Evolutionary conservation across 2,797 vertebrate species (phyloP).

Genomic region (Pseudomugil gertrudae): DNA sequence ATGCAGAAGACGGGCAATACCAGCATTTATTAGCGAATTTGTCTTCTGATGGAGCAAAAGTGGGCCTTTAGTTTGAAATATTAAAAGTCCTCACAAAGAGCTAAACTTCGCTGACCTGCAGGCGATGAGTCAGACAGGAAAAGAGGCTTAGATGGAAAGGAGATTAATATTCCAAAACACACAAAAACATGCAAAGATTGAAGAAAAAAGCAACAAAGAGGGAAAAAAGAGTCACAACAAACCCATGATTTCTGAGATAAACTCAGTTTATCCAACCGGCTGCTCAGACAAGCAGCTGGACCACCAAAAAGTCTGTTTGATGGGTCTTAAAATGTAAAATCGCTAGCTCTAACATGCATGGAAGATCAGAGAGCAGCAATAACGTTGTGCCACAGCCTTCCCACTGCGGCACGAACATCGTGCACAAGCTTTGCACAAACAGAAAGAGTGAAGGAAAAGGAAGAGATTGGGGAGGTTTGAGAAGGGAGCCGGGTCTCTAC

Average conservation of each 20-base stretch:
- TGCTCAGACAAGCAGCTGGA: slow-evolving; percentile 1
- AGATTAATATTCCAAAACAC: slow-evolving; percentile 16
- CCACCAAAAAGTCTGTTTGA: slow-evolving; percentile 8
- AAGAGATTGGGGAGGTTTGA: slow-evolving; percentile 60
- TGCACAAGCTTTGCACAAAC: too few species aligned
- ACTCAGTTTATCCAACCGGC: neutral
- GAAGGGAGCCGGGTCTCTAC: slow-evolving; percentile 75
- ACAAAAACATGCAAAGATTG: slow-evolving; percentile 35
- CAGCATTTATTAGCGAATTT: too few species aligned
- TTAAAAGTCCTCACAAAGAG: neutral
- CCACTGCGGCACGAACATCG: slow-evolving; percentile 24
- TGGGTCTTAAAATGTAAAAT: slow-evolving; percentile 4
- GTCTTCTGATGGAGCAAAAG: too few species aligned
- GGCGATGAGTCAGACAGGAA: neutral
- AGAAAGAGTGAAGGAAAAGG: slow-evolving; percentile 57
- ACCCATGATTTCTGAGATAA: slow-evolving; percentile 17
- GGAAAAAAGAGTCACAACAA: slow-evolving; percentile 11
- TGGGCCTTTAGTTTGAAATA: too few species aligned
- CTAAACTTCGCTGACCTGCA: neutral
- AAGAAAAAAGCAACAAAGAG: neutral
- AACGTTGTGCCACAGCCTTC: slow-evolving; percentile 37
- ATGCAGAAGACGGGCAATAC: too few species aligned
- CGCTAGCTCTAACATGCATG: slow-evolving; percentile 9
- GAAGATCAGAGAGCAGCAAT: slow-evolving; percentile 25
- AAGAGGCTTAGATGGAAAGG: neutral